Evolutionary conservation across 2,797 vertebrate species (phyloP).

Genomic region (Phalloptychus januarius): DNA sequence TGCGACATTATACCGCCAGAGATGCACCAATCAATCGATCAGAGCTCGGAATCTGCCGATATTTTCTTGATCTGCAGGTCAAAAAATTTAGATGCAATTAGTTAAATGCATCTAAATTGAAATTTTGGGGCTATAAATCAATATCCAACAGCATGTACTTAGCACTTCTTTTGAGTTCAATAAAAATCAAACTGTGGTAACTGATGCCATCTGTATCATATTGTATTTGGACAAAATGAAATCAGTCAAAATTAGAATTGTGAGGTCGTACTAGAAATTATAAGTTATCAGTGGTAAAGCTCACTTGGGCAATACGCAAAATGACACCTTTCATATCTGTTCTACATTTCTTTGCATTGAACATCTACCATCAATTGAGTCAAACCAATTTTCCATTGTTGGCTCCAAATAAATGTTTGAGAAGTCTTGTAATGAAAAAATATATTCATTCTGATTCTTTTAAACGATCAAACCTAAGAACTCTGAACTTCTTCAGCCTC

Average conservation of each 20-base stretch:
- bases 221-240: not conserved
- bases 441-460: not conserved
- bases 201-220: not conserved
- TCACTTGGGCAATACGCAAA: not conserved
- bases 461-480: not conserved
- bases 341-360: not conserved
- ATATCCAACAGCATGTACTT: not conserved
- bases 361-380: not conserved
- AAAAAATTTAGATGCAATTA: not conserved
- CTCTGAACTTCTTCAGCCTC: not conserved
- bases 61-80: not conserved
- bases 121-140: not conserved
- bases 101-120: not conserved
- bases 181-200: not conserved
- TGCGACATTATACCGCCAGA: slow-evolving; percentile 14
- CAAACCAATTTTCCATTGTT: not conserved
- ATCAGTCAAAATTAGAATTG: not conserved
- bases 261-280: not conserved
- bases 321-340: not conserved
- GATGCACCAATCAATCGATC: not conserved
- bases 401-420: not conserved
- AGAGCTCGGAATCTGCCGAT: slow-evolving; percentile 2
- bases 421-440: not conserved
- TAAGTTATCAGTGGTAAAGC: not conserved
- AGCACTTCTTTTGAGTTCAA: not conserved